Conservation (phyloP, 92 coral and sea anemone species). For the Actinostola sp. region DNA sequence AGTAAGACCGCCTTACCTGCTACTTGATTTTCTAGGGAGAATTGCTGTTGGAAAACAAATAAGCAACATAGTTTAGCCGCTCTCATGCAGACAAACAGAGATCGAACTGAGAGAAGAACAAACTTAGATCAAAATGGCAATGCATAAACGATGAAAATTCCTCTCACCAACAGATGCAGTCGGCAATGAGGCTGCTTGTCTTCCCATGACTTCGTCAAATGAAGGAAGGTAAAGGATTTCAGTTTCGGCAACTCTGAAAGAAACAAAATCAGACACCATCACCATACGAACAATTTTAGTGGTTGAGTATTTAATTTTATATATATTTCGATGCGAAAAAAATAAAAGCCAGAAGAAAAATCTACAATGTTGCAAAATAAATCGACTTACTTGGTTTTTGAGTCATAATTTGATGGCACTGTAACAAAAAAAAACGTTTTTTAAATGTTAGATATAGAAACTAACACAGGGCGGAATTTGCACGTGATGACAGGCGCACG, state of each 20-base stretch:
- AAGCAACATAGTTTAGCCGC: slow-evolving; percentile 2
- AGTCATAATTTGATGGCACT: slow-evolving; percentile 29
- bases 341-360: neutral
- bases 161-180: slow-evolving; percentile 22
- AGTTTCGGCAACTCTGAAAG: slow-evolving; percentile 43
- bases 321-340: neutral
- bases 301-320: too few species aligned
- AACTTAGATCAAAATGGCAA: neutral
- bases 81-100: neutral
- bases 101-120: neutral
- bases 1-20: slow-evolving; percentile 29
- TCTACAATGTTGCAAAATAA: neutral
- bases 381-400: slow-evolving; percentile 20
- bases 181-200: slow-evolving; percentile 45
- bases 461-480: neutral
- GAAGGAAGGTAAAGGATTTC: slow-evolving; percentile 74
- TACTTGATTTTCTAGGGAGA: slow-evolving; percentile 42
- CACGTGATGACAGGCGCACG: neutral
- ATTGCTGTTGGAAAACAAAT: slow-evolving; percentile 30
- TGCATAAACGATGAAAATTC: neutral
- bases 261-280: too few species aligned
- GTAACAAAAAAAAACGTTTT: slow-evolving; percentile 1
- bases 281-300: too few species aligned
- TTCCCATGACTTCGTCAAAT: slow-evolving; percentile 90
- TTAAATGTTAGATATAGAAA: neutral